Base-by-base conservation (phyloP, 2,888 invertebrate genomes). In the Drepana falcataria region DNA sequence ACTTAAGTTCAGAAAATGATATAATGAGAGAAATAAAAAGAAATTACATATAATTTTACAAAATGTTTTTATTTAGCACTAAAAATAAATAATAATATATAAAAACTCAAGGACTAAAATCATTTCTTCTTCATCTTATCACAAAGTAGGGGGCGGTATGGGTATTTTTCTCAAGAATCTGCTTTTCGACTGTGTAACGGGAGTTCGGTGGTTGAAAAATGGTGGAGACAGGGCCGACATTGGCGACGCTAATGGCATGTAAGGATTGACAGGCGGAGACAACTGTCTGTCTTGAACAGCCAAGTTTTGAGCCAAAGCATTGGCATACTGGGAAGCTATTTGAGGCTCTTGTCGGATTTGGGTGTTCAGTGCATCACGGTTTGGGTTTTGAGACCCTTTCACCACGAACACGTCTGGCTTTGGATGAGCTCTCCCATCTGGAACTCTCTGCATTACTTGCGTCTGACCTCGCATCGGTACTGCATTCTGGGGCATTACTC, bases 181-280 rank as follows among this genome's bases (percentile, higher is more conserved):
- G 52, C 77, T 77, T 47, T 75, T 74, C 0, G 75, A 68, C 49
- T 78, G 71, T 0, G 63, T 69, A 0, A 72, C 69, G 2, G 81
- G 75, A 0, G 83, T 80, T 9, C 81, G 53, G 0, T 72, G 21
- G 35, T 58, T 72, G 0, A 73, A 69, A 2, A 65, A 65, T 0
- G 77, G 69, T 1, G 74, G 68, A 0, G 70, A 58, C 54, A 69
- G 63, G 0, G 77, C 73, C 1, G 80, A 80, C 0, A 79, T 56
- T 0, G 82, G 79, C 0, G 81, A 81, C 0, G 81, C 77, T 0
- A 70, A 64, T 9, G 81, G 81, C 58, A 81, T 49, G 51, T 71
- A 80, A 0, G 81, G 77, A 53, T 73, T 81, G 1, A 37, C 1
- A 37, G 37, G 1, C 37, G 5, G 37, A 49, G 47, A 9, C 44